Evolutionary conservation across 2,113 vertebrate genomes (phyloP).

Genomic region (Pycnonotus jocosus): DNA sequence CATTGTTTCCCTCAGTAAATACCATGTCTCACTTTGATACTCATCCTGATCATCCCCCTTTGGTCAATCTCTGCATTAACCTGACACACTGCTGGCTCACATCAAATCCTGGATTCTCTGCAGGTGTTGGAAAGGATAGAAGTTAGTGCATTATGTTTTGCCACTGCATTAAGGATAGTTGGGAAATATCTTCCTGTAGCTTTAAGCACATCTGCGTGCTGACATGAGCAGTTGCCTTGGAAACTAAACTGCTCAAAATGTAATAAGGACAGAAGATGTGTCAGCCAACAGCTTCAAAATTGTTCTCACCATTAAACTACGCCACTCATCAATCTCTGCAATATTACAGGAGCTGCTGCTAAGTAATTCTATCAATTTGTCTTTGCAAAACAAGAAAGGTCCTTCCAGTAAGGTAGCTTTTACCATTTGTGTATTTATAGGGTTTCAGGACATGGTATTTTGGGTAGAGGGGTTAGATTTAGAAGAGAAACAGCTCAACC

Average conservation of each 20-base stretch:
- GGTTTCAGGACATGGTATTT: accelerated
- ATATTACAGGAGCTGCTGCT: background rate
- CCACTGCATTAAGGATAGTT: background rate
- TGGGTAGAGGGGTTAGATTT: background rate
- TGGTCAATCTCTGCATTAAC: background rate
- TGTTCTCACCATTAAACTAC: background rate
- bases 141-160: background rate
- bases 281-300: conserved; percentile 26
- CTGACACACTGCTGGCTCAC: background rate
- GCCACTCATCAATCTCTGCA: background rate
- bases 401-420: background rate
- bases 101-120: background rate
- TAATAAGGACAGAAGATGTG: conserved; percentile 12
- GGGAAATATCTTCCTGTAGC: conserved; percentile 4
- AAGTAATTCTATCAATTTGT: background rate
- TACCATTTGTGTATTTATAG: background rate
- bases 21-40: background rate
- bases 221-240: conserved; percentile 53
- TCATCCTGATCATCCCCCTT: background rate
- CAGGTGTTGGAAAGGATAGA: background rate
- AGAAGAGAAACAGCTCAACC: background rate
- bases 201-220: conserved; percentile 45
- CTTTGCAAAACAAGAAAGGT: background rate
- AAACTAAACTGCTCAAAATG: conserved; percentile 63
- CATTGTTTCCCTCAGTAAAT: background rate